Evolutionary conservation across 2,797 vertebrate genomes (phyloP).

Genomic region (Peromyscus attwateri): DNA sequence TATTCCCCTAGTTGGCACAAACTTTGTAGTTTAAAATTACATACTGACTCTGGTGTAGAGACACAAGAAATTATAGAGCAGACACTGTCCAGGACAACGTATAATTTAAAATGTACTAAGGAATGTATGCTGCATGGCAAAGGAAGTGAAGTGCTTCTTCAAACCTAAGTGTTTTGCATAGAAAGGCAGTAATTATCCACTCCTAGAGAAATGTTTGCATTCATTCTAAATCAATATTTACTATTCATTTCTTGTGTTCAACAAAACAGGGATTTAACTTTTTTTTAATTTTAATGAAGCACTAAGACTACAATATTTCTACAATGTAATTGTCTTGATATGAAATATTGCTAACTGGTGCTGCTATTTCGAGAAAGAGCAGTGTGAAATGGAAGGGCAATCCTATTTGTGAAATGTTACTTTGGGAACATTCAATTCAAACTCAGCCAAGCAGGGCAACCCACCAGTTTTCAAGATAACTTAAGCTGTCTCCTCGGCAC

Average conservation of each 20-base stretch:
- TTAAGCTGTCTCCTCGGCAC: conserved; percentile 85
- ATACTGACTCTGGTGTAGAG: conserved; percentile 93
- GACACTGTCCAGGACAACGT: conserved; percentile 95
- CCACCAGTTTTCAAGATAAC: conserved; percentile 84
- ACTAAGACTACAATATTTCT: conserved; percentile 90
- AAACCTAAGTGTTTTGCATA: conserved; percentile 94
- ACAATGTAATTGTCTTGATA: conserved; percentile 89
- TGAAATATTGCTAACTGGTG: conserved; percentile 89
- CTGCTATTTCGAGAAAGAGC: conserved; percentile 87
- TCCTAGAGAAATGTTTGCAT: conserved; percentile 95
- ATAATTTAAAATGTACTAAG: conserved; percentile 95
- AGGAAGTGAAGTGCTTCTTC: conserved; percentile 93
- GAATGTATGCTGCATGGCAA: conserved; percentile 94
- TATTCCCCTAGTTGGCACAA: conserved; percentile 90
- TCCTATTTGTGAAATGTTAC: conserved; percentile 87
- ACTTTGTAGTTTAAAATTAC: conserved; percentile 94
- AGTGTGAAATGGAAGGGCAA: conserved; percentile 85
- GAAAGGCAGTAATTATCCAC: conserved; percentile 96
- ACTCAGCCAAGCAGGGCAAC: conserved; percentile 87
- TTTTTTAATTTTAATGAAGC: conserved; percentile 90
- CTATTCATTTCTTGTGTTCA: conserved; percentile 92
- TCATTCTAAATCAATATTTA: conserved; percentile 94
- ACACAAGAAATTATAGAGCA: conserved; percentile 95
- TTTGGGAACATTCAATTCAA: conserved; percentile 86
- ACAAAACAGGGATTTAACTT: conserved; percentile 91